Conservation (phyloP, 2,113 vertebrate species). For the Spheniscus mendiculus region DNA sequence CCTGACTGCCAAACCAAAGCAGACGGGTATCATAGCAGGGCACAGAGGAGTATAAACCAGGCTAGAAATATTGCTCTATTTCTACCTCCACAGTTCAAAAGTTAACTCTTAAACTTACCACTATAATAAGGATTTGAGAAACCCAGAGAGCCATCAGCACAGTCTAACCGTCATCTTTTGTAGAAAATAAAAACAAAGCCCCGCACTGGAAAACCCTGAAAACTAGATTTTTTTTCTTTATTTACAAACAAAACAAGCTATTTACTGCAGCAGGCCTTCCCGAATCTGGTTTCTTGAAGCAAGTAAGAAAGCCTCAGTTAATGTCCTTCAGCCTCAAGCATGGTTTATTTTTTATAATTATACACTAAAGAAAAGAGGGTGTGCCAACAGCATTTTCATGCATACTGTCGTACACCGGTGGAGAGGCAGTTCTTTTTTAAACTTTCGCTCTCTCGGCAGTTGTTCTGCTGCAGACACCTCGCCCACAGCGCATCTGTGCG, state of each 20-base stretch:
- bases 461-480: not conserved
- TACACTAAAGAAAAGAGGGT: not conserved
- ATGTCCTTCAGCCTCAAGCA: not conserved
- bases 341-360: not conserved
- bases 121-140: not conserved
- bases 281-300: not conserved
- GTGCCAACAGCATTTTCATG: not conserved
- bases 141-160: not conserved
- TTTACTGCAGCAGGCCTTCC: not conserved
- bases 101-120: not conserved
- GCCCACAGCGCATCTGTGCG: accelerated
- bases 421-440: not conserved
- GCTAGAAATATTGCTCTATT: not conserved
- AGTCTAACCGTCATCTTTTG: not conserved
- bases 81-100: not conserved
- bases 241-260: not conserved
- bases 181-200: not conserved
- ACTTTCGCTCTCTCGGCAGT: not conserved
- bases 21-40: not conserved
- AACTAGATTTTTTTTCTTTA: not conserved
- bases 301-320: not conserved
- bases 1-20: not conserved
- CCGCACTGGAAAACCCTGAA: not conserved
- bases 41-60: not conserved
- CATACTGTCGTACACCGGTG: not conserved